Evolutionary conservation across 2,113 vertebrate genomes (phyloP), one percentile per base, ranked within the genome.

Genomic region (Vulpes lagopus): DNA sequence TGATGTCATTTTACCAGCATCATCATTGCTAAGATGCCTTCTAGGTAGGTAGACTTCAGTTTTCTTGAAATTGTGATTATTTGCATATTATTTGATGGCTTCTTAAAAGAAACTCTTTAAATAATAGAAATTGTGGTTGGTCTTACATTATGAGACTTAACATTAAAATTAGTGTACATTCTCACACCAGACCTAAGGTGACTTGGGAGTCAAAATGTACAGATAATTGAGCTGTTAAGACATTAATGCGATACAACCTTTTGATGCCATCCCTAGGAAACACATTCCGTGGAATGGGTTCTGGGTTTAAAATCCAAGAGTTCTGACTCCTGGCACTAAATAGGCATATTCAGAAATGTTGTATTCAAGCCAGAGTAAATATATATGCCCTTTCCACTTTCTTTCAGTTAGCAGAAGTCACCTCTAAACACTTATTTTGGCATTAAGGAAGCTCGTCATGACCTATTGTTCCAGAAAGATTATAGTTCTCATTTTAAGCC

Each of bases 401-500:
- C 93, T 98, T 98, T 97, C 78, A 84, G 78, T 92, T 98, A 98
- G 96, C 92, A 97, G 19, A 97, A 95, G 93, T 98, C 91, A 97
- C 96, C 67, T 85, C 92, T 97, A 93, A 97, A 94, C 97, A 96
- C 97, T 97, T 98, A 91, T 89, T 98, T 93, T 98, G 97, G 87
- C 97, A 78, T 97, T 96, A 96, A 98, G 98, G 98, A 98, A 98
- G 97, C 94, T 97, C 27, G 49, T 98, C 97, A 98, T 96, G 81
- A 89, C 98, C 95, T 96, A 88, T 98, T 98, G 98, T 99, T 98
- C 88, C 86, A 93, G 80, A 96, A 97, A 98, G 71, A 95, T 95
- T 97, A 25, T 95, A 96, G 78, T 96, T 94, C 69, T 86, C 91
- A 64, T 97, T 97, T 69, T 95, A 94, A 97, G 89, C 96, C 96